Base-by-base conservation (phyloP, 2,888 invertebrate genomes). In the Tipula unca region DNA sequence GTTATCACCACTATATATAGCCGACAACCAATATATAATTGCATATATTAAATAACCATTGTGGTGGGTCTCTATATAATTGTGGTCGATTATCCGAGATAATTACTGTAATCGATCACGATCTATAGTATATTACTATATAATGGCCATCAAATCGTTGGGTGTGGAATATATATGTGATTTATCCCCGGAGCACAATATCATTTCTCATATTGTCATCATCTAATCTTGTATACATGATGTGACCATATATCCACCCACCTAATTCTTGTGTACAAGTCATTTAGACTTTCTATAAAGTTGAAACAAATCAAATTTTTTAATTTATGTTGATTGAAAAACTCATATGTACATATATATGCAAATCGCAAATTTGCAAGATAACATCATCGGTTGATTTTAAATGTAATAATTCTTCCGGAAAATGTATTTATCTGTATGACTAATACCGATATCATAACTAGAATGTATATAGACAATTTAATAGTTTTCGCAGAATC, bases 261-360 rank as follows among this genome's bases (percentile, higher is more conserved):
- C 69, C 25, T 10, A 69, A 25, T 69, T 25, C 10, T 69, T 20
- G 20, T 25, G 10, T 10, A 69, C 25, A 20, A 69, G 17, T 48
- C n/a, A 17, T 17, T 48, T 17, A 48, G 20, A 69, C 69, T 25
- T 69, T 69, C 69, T 69, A 69, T 69, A 25, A 69, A 69, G 69
- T 69, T 25, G 69, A 25, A 25, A 25, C 8, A 20, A 69, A 69
- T 69, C 54, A 54, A 54, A 54, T 54, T 54, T 69, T 54, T 10
- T 69, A 69, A 69, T 69, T 69, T 69, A 69, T 25, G 69, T 69
- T 69, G 69, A 69, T 69, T 69, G 69, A 69, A 69, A 69, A 69
- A 69, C 69, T 69, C 69, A 25, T 69, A 69, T 8, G 25, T 69
- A 25, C 25, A 25, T 25, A 25, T 69, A 69, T 8, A 69, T 69